phyloP scores from a whole-genome alignment of 2,797 vertebrate genomes.

The Cossypha niveicapilla region DNA sequence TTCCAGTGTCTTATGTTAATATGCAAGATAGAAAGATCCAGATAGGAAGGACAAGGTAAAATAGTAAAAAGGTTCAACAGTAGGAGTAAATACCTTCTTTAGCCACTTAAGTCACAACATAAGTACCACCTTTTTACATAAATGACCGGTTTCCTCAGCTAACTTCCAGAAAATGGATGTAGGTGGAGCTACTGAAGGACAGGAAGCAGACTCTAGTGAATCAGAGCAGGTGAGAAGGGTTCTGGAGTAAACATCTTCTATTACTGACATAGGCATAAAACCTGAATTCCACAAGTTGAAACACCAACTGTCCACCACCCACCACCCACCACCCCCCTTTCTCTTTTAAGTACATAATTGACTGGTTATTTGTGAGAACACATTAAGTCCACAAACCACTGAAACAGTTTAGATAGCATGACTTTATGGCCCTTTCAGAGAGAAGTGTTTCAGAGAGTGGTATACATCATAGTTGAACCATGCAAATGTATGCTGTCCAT shows the following conservation, averaged over 20 bases:
- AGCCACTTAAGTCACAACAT: slow-evolving; percentile 36
- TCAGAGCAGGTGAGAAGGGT: slow-evolving; percentile 25
- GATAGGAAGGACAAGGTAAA: neutral
- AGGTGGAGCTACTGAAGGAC: slow-evolving; percentile 50
- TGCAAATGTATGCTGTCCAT: neutral
- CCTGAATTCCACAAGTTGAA: neutral
- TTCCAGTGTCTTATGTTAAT: neutral
- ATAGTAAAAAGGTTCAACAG: neutral
- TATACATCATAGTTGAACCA: neutral
- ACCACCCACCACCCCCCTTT: neutral
- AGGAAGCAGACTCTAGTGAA: slow-evolving; percentile 41
- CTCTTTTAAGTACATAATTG: neutral
- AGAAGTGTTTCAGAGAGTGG: neutral
- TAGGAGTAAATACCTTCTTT: slow-evolving; percentile 39
- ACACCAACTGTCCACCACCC: neutral
- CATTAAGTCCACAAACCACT: neutral
- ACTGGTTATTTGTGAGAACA: neutral
- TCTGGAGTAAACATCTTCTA: slow-evolving; percentile 27
- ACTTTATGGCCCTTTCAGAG: neutral
- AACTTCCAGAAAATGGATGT: slow-evolving; percentile 10
- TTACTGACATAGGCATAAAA: neutral
- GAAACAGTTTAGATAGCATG: neutral
- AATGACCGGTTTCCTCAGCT: slow-evolving; percentile 18
- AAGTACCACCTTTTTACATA: slow-evolving; percentile 42
- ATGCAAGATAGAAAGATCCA: neutral